phyloP scores from a whole-genome alignment of 2,888 invertebrate genomes.

The Cabera pusaria region DNA sequence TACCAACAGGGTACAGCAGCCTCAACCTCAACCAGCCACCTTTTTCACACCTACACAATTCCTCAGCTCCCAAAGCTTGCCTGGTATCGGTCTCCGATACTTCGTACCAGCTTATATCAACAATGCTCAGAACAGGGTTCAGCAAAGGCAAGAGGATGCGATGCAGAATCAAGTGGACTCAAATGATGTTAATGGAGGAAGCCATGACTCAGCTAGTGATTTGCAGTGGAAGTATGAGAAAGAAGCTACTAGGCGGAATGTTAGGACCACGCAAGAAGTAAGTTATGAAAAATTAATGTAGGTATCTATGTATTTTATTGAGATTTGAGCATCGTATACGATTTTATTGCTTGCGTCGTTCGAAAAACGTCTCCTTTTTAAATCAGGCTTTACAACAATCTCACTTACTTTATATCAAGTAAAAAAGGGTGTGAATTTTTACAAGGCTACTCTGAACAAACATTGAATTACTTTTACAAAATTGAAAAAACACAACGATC shows the following conservation, averaged over 20 bases:
- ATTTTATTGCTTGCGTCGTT: too few relatives aligned
- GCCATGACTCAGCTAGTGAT: constrained; percentile 54
- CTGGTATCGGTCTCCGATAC: constrained; percentile 69
- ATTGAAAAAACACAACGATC: too few relatives aligned
- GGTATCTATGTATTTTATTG: too few relatives aligned
- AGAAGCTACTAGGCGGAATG: constrained; percentile 53
- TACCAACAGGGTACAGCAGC: constrained; percentile 44
- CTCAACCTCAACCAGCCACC: constrained; percentile 40
- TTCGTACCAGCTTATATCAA: constrained; percentile 59
- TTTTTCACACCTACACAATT: constrained; percentile 59
- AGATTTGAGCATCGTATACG: too few relatives aligned
- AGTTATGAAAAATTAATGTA: too few relatives aligned
- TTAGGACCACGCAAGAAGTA: constrained; percentile 60
- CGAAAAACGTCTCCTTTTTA: too few relatives aligned
- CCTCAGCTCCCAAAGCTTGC: constrained; percentile 65
- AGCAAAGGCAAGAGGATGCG: constrained; percentile 59
- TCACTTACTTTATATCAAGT: too few relatives aligned
- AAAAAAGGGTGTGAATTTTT: too few relatives aligned
- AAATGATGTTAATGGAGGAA: constrained; percentile 49
- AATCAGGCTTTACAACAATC: too few relatives aligned
- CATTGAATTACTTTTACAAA: too few relatives aligned
- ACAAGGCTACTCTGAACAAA: too few relatives aligned
- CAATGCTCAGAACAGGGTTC: constrained; percentile 40
- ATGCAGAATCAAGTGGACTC: constrained; percentile 62
- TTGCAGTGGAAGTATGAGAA: constrained; percentile 71